phyloP scores from a whole-genome alignment of 2,888 invertebrate species.

The Coenonympha arcania region DNA sequence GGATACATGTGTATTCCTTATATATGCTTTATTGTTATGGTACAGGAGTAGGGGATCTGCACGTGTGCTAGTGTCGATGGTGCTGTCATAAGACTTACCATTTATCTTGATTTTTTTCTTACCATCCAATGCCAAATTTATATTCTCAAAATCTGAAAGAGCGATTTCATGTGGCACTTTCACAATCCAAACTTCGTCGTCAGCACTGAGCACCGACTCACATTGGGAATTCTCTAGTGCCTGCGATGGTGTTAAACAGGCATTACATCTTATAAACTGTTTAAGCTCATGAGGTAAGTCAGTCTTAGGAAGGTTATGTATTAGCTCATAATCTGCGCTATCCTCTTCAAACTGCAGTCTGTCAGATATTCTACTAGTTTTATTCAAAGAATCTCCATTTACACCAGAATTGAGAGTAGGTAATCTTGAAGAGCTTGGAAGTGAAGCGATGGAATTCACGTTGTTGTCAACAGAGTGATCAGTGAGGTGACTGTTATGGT shows the following conservation, averaged over 20 bases:
- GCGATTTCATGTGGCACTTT: constrained; percentile 48
- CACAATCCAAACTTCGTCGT: constrained; percentile 56
- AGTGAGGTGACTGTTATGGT: neutral
- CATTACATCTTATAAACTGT: constrained; percentile 38
- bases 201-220: constrained; percentile 32
- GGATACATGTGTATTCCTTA: constrained; percentile 36
- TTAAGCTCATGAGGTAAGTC: constrained; percentile 32
- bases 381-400: constrained; percentile 15
- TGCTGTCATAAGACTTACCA: constrained; percentile 47
- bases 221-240: constrained; percentile 20
- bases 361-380: constrained; percentile 40
- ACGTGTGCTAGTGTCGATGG: constrained; percentile 31
- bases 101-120: constrained; percentile 54
- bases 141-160: constrained; percentile 36
- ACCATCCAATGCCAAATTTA: constrained; percentile 37
- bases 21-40: constrained; percentile 30
- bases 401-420: neutral
- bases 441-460: neutral
- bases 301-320: constrained; percentile 9
- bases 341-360: constrained; percentile 50
- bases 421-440: neutral
- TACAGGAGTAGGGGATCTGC: constrained; percentile 35
- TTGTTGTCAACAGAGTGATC: no score
- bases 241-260: constrained; percentile 33
- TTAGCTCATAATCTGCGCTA: constrained; percentile 24